phyloP scores from a whole-genome alignment of 2,888 invertebrate species.

The Epistrophe grossulariae region DNA sequence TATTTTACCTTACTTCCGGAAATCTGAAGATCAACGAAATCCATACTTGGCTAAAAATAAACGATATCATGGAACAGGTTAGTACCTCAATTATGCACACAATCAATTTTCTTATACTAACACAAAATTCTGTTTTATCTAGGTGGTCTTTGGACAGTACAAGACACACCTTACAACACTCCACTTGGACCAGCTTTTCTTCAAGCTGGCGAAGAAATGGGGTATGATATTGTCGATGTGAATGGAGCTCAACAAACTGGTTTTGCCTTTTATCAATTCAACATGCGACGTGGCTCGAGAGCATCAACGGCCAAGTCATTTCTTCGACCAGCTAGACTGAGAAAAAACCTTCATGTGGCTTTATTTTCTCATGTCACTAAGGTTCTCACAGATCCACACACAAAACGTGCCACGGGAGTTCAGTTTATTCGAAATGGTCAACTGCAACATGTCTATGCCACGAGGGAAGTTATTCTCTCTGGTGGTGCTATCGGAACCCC shows the following conservation, averaged over 20 bases:
- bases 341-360: conserved; percentile 92
- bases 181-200: conserved; percentile 93
- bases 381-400: conserved; percentile 89
- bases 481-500: conserved; percentile 96
- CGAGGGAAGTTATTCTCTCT: conserved; percentile 82
- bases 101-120: conserved; percentile 19
- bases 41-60: conserved; percentile 92
- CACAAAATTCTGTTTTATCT: neutral
- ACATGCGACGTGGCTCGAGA: conserved; percentile 93
- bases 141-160: conserved; percentile 84
- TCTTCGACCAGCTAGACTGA: conserved; percentile 89
- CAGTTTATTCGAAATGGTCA: conserved; percentile 89
- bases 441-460: conserved; percentile 83
- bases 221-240: conserved; percentile 93
- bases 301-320: conserved; percentile 95
- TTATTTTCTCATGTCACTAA: conserved; percentile 92
- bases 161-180: conserved; percentile 85
- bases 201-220: conserved; percentile 96
- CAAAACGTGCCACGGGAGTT: conserved; percentile 91
- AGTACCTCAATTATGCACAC: conserved; percentile 30
- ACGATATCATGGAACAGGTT: conserved; percentile 89
- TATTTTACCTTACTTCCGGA: conserved; percentile 92
- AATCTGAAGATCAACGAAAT: conserved; percentile 94
- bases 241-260: conserved; percentile 95
- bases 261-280: conserved; percentile 93